Percentiles rank a stretch among this genome's conserved stretches.
Evolutionary conservation across 2,888 invertebrate species (phyloP).

Genomic region (Cheilosia vernalis): DNA sequence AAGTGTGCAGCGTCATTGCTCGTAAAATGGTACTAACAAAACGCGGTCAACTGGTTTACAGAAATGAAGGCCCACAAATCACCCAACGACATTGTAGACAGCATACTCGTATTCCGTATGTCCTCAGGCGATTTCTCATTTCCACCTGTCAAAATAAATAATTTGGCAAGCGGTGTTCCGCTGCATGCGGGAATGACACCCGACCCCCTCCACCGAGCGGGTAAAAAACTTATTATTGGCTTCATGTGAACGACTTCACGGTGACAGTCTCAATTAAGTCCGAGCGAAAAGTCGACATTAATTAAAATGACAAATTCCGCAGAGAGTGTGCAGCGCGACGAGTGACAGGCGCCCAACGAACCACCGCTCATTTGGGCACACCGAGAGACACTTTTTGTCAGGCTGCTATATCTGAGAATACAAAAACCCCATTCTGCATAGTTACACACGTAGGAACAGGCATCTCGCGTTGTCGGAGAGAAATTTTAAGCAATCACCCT

Average conservation of each 20-base stretch:
- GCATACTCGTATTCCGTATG: slow-evolving; percentile 23
- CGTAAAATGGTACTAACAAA: slow-evolving; percentile 26
- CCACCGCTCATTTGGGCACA: slow-evolving; percentile 63
- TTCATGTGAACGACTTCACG: slow-evolving; percentile 73
- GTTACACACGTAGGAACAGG: slow-evolving; percentile 7
- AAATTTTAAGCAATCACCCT: slow-evolving; percentile 56
- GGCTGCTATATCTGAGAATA: background rate
- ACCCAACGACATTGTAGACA: slow-evolving; percentile 25
- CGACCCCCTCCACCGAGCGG: slow-evolving; percentile 3
- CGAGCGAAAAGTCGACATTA: slow-evolving; percentile 73
- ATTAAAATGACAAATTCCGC: slow-evolving; percentile 74
- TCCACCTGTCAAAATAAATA: slow-evolving; percentile 68
- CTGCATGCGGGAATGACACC: slow-evolving; percentile 15
- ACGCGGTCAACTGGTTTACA: background rate
- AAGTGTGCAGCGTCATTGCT: slow-evolving; percentile 26
- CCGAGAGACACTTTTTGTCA: slow-evolving; percentile 33
- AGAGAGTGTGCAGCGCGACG: slow-evolving; percentile 56
- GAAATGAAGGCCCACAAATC: slow-evolving; percentile 13
- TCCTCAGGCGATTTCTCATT: slow-evolving; percentile 59
- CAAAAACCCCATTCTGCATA: background rate
- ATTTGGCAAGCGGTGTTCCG: slow-evolving; percentile 51
- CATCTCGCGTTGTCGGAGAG: slow-evolving; percentile 28
- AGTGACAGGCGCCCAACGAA: slow-evolving; percentile 73
- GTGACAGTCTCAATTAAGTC: slow-evolving; percentile 73
- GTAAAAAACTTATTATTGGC: slow-evolving; percentile 61